Evolutionary conservation across 1,140 invertebrate species (phyloP), one percentile per base, ranked within the genome.

Genomic region (Lepidostoma basale): DNA sequence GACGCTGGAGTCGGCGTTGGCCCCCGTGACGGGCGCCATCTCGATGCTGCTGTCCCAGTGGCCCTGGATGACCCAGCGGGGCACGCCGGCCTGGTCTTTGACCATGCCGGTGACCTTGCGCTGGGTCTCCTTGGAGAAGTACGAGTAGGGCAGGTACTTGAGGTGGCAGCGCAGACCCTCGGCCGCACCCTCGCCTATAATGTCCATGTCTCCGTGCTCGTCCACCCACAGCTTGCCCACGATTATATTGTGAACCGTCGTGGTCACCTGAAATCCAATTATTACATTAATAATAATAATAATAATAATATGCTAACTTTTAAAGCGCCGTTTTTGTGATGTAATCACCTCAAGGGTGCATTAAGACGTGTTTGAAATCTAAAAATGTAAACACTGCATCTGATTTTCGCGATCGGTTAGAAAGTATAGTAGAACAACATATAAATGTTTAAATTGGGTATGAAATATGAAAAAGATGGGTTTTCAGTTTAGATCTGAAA

Each of bases 171-270:
- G 96, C 75, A 97, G 92, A 54, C 95, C 95, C 40, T 89, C 88
- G 45, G 88, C 89, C 68, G 94, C 89, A 36, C 81, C 81, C 65
- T 85, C 83, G 45, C 87, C 87, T 23, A 88, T 86, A 69, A 99
- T 98, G 77, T 98, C 96, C 95, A 98, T 98, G 77, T 99, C 97
- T 28, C 98, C 98, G 78, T 98, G 95, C 79, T 99, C 96, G 84
- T 99, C 98, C 12, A 99, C 95, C 98, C 98, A 99, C 66, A 99
- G 86, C 83, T 96, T 97, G 58, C 98, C 98, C 33, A 99, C 97
- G 72, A 99, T 99, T 69, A 99, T 99, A 82, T 99, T 99, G 83
- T 99, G 97, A 18, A 98, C 95, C 14, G 97, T 99, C 9, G 97
- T 99, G 8, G 96, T 98, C 20, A 99, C 95, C 82, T 84, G 69